Base-by-base conservation (phyloP, 2,888 invertebrate species). In the Caenorhabditis becei region DNA sequence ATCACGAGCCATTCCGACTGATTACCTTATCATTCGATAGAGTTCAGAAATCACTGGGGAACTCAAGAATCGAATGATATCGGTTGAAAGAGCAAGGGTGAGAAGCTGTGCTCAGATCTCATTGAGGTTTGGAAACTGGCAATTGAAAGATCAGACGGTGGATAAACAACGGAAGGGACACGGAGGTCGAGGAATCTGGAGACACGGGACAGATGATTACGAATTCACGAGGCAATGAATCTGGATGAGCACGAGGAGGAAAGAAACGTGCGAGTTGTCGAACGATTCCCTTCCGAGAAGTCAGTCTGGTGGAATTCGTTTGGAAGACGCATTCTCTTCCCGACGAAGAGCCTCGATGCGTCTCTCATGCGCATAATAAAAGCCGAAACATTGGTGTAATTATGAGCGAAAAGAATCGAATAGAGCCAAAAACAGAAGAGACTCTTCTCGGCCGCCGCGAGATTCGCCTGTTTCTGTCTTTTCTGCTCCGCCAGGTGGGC, bases 401-500 rank as follows among this genome's bases (percentile, higher is more conserved):
- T 35, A 35, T 35, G 16, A 14, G n/a, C n/a, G 59, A 41, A 16
- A 35, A 2, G 8, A 41, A 41, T 41, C 7, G 14, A 14, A 41
- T 26, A 28, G 24, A 16, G 11, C 1, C 47, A 62, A 47, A 24
- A 62, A n/a, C 26, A 47, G 44, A 62, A 62, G 41, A 41, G 41
- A 4, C 18, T n/a, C 47, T 4, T 47, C 47, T 47, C 47, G 2
- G n/a, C n/a, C n/a, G n/a, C 18, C 2, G 14, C 16, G 51, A 51
- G 51, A 51, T 51, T 24, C 51, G 3, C 20, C 8, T 44, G 5
- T 44, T 44, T 49, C 26, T 8, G 32, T 8, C 32, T 28, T 23
- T 26, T 37, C 32, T 37, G 35, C 28, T 47, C 32, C 49, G 20
- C 49, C 63, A 66, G 66, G 54, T 66, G 66, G 66, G 66, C 63